phyloP scores from a whole-genome alignment of 1,140 invertebrate genomes.

The Platyura marginata region DNA sequence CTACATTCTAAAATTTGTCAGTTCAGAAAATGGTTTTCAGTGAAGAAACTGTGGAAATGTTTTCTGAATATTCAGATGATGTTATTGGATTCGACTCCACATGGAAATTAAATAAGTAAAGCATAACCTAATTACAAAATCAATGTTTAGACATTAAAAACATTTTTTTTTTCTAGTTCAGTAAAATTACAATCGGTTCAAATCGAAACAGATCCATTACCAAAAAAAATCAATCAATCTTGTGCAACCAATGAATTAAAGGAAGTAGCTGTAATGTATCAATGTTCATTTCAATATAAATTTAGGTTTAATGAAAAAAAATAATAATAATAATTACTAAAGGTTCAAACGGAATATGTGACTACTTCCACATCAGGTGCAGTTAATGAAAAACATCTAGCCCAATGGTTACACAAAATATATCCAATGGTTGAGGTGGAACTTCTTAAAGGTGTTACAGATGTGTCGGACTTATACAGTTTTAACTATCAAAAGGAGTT shows the following conservation, averaged over 20 bases:
- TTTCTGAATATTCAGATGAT: background rate
- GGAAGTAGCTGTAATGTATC: background rate
- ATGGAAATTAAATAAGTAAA: background rate
- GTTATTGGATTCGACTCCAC: background rate
- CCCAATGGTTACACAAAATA: slow-evolving; percentile 15
- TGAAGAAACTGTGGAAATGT: too few relatives aligned
- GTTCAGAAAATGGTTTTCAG: too few relatives aligned
- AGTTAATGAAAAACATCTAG: slow-evolving; percentile 15
- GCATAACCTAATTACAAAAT: background rate
- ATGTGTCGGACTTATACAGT: slow-evolving; percentile 8
- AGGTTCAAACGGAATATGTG: background rate
- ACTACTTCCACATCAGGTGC: background rate
- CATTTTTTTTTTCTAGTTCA: background rate
- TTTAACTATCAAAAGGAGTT: slow-evolving; percentile 9
- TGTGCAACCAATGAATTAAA: background rate
- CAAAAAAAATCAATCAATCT: background rate
- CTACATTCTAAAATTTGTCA: too few relatives aligned
- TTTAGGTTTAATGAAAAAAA: background rate
- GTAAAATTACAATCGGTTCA: background rate
- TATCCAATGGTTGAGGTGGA: slow-evolving; percentile 16
- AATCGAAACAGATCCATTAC: background rate
- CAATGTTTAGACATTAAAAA: background rate
- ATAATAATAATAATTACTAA: too few relatives aligned
- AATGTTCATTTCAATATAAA: background rate
- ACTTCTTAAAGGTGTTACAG: slow-evolving; percentile 14